phyloP scores from a whole-genome alignment of 2,888 invertebrate species.

The Agrilus mali region DNA sequence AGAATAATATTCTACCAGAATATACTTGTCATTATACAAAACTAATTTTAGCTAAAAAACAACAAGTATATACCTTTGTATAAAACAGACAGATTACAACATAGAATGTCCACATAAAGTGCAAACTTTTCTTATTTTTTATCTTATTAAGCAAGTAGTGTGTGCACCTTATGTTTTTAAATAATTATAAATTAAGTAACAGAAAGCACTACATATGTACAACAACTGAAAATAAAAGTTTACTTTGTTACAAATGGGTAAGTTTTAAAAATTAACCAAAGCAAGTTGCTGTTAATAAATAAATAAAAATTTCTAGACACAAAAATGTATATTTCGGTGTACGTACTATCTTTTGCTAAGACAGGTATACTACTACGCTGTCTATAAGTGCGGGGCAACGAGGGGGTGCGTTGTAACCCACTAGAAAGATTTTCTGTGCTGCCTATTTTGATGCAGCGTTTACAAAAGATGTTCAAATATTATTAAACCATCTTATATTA shows the following conservation, averaged over 20 bases:
- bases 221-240: background rate
- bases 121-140: too few relatives aligned
- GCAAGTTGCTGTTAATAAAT: background rate
- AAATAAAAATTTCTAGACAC: conserved; percentile 1
- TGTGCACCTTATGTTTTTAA: too few relatives aligned
- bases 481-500: background rate
- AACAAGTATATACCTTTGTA: too few relatives aligned
- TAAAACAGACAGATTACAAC: too few relatives aligned
- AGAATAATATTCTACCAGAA: too few relatives aligned
- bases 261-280: background rate
- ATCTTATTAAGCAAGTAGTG: too few relatives aligned
- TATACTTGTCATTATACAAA: too few relatives aligned
- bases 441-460: conserved; percentile 26
- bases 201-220: too few relatives aligned
- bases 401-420: conserved; percentile 43
- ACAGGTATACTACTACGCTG: conserved; percentile 50
- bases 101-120: too few relatives aligned
- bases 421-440: conserved; percentile 47
- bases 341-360: conserved; percentile 33
- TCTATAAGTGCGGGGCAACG: conserved; percentile 45
- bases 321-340: conserved; percentile 8
- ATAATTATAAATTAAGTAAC: too few relatives aligned
- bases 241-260: conserved; percentile 2
- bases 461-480: conserved; percentile 7
- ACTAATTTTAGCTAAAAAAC: too few relatives aligned